Conservation (phyloP, 2,797 vertebrate species). For the Amniataba percoides region DNA sequence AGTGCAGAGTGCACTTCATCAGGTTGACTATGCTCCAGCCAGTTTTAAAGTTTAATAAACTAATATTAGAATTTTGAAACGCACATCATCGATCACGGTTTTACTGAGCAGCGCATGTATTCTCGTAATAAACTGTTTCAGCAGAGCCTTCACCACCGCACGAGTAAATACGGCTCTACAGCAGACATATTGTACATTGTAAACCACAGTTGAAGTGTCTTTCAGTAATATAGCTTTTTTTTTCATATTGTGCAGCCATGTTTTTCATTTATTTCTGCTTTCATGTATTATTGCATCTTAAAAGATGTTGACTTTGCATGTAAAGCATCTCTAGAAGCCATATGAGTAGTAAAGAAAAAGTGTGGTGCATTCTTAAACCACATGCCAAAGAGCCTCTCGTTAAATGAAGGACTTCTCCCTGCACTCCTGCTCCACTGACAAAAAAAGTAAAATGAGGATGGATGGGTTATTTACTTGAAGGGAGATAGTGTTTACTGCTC, state of each 20-base stretch:
- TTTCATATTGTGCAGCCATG: neutral
- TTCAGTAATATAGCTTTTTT: neutral
- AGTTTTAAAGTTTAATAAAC: constrained; percentile 26
- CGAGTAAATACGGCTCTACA: constrained; percentile 10
- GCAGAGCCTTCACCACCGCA: neutral
- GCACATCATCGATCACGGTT: neutral
- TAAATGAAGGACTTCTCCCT: constrained; percentile 52
- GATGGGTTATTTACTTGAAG: constrained; percentile 63
- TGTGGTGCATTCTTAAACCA: constrained; percentile 17
- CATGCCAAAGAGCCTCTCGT: constrained; percentile 53
- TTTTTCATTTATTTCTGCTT: constrained; percentile 11
- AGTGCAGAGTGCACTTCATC: neutral
- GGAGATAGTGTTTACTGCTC: constrained; percentile 52
- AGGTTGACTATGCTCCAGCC: neutral
- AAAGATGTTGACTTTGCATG: constrained; percentile 20
- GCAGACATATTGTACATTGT: neutral
- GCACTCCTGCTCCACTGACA: constrained; percentile 58
- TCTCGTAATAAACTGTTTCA: constrained; percentile 9
- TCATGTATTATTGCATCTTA: constrained; percentile 21
- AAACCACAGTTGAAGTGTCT: constrained; percentile 3
- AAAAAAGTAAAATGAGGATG: constrained; percentile 61
- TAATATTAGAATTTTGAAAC: constrained; percentile 16
- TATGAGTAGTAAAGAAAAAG: constrained; percentile 17
- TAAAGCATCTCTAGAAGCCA: constrained; percentile 38
- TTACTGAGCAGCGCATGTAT: neutral